A percentile compares a stretch with the other conserved stretches of the same genome.
Evolutionary conservation across 2,113 vertebrate species (phyloP).

Genomic region (Candoia aspera): DNA sequence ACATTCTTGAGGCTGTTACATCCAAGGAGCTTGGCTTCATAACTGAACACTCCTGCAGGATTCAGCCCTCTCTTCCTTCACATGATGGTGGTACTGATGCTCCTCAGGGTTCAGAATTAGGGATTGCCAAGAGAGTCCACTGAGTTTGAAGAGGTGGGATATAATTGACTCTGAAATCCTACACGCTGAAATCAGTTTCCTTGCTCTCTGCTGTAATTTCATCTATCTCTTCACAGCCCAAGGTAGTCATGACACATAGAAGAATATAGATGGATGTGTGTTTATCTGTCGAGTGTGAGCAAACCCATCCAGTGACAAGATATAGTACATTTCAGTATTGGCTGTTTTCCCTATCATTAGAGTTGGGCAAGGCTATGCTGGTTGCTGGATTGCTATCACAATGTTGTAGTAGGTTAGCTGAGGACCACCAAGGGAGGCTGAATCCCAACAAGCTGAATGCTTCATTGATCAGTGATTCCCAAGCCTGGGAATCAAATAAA

Average conservation of each 20-base stretch:
- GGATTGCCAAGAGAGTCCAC: neutral
- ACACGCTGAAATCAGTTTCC: neutral
- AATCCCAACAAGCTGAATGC: neutral
- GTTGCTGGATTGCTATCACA: neutral
- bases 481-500: neutral
- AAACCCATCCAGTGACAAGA: neutral
- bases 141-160: neutral
- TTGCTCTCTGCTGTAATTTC: neutral
- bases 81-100: neutral
- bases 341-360: neutral
- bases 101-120: neutral
- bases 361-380: neutral
- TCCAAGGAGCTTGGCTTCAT: neutral
- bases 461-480: neutral
- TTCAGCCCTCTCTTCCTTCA: neutral
- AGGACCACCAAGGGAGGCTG: neutral
- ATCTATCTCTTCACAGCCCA: neutral
- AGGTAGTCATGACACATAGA: neutral
- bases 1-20: neutral
- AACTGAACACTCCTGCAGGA: neutral
- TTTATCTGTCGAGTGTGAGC: neutral
- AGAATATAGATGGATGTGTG: neutral
- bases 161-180: neutral
- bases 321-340: neutral
- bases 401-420: neutral